phyloP scores from a whole-genome alignment of 2,797 vertebrate genomes.

The Onychomys arenicola region DNA sequence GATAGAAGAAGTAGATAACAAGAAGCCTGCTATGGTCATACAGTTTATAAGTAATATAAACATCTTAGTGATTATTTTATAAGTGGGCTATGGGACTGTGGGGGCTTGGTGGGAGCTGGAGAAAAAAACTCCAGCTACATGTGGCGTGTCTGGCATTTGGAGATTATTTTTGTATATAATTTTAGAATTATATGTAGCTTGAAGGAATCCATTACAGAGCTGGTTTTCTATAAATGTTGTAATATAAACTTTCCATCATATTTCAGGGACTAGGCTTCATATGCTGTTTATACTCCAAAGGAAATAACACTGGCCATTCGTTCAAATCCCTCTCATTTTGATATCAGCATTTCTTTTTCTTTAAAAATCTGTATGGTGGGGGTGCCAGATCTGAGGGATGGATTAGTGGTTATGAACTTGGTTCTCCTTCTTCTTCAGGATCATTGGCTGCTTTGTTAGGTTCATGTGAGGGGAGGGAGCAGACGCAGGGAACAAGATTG shows the following conservation, averaged over 20 bases:
- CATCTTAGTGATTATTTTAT: too few relatives aligned
- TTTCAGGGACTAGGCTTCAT: neutral
- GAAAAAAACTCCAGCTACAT: too few relatives aligned
- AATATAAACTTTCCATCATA: conserved; percentile 31
- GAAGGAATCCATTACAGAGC: conserved; percentile 57
- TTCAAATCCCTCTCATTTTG: neutral
- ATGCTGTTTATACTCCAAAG: neutral
- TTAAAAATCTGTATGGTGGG: neutral
- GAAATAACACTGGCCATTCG: neutral
- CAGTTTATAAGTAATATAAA: too few relatives aligned
- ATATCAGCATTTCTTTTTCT: neutral
- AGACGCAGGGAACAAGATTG: neutral
- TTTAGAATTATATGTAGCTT: conserved; percentile 26
- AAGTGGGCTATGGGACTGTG: too few relatives aligned
- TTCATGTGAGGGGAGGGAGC: neutral
- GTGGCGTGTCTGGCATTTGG: neutral
- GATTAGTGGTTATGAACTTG: neutral
- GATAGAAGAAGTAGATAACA: too few relatives aligned
- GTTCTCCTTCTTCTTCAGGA: neutral
- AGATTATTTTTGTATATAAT: neutral
- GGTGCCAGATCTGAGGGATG: neutral
- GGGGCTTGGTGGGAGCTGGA: too few relatives aligned
- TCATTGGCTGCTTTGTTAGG: neutral
- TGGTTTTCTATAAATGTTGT: conserved; percentile 6
- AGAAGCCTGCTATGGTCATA: too few relatives aligned